phyloP scores from a whole-genome alignment of 2,113 vertebrate genomes.

The Myanophis thanlyinensis region DNA sequence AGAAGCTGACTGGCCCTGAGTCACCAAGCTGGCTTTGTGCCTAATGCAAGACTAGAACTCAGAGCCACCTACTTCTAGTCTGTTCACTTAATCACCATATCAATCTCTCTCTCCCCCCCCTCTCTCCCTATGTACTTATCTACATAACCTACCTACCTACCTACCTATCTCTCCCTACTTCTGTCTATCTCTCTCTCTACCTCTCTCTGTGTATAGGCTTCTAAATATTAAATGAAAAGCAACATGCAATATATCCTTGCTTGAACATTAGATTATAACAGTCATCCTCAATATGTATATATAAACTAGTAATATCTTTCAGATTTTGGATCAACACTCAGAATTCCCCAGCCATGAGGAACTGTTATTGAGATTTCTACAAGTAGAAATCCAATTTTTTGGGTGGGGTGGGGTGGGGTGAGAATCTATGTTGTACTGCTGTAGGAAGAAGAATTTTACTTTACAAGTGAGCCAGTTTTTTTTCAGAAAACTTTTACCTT shows the following conservation, averaged over 20 bases:
- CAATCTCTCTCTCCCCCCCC: no score
- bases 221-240: background rate
- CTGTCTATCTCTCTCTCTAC: fast-evolving
- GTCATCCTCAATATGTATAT: no score
- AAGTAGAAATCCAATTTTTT: background rate
- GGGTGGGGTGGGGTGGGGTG: no score
- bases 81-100: background rate
- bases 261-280: background rate
- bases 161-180: no score
- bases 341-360: background rate
- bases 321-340: background rate
- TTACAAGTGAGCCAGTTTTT: background rate
- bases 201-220: no score
- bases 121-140: no score
- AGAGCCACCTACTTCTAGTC: background rate
- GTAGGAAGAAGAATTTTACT: background rate
- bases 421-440: background rate
- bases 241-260: background rate
- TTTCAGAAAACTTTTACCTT: background rate
- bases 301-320: background rate
- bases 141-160: no score
- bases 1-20: background rate
- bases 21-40: background rate
- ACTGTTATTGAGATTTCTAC: background rate
- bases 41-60: background rate